phyloP scores from a whole-genome alignment of 2,797 vertebrate species.

The Myioborus miniatus region DNA sequence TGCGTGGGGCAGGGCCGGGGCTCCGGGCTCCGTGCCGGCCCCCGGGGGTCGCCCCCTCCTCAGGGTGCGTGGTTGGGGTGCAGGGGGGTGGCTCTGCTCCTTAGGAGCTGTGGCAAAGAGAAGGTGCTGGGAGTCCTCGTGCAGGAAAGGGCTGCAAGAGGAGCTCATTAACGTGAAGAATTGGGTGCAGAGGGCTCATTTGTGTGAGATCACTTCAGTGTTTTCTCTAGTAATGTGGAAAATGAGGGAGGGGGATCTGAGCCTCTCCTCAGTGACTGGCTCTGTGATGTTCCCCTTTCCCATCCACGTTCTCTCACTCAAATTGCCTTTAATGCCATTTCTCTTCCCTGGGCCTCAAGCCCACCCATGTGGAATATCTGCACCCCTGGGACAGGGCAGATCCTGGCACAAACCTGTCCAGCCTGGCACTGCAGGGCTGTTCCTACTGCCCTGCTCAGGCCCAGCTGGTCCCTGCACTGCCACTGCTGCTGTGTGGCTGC shows the following conservation, averaged over 20 bases:
- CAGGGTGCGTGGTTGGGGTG: not conserved
- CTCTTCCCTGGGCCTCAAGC: not conserved
- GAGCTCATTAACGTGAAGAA: constrained; percentile 46
- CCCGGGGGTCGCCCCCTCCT: not conserved
- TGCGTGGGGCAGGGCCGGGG: too few relatives aligned
- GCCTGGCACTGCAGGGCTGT: not conserved
- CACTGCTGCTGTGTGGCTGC: accelerated
- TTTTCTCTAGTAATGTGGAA: not conserved
- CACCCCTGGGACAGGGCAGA: not conserved
- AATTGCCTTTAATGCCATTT: not conserved
- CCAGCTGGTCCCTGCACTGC: not conserved
- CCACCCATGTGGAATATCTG: accelerated
- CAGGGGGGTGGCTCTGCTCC: not conserved
- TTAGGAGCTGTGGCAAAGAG: not conserved
- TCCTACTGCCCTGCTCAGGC: accelerated
- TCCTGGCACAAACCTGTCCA: accelerated
- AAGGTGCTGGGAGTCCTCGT: not conserved
- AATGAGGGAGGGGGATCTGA: not conserved
- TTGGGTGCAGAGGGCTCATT: constrained; percentile 40
- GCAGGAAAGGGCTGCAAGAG: not conserved
- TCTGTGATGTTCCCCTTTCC: not conserved
- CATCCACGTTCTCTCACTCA: not conserved
- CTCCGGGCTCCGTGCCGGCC: not conserved
- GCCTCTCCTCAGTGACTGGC: not conserved
- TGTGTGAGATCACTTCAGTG: not conserved